Evolutionary conservation across 2,888 invertebrate genomes (phyloP).

Genomic region (Caradrina clavipalpis): DNA sequence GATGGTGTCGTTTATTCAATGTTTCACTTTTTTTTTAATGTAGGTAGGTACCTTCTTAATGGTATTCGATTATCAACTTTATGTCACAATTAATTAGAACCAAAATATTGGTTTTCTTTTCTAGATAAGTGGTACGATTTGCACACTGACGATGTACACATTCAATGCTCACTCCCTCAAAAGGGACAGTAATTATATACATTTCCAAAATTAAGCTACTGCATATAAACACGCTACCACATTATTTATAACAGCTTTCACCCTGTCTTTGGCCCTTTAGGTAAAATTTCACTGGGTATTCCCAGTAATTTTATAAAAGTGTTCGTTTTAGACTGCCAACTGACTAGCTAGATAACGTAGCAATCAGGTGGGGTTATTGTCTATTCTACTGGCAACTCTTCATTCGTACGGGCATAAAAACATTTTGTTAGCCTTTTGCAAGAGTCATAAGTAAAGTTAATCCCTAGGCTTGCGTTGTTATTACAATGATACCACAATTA

Average conservation of each 20-base stretch:
- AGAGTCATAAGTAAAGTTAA: constrained; percentile 13
- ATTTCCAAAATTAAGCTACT: constrained; percentile 9
- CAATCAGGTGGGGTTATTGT: background rate
- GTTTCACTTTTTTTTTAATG: background rate
- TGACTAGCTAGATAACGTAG: background rate
- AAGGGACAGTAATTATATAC: background rate
- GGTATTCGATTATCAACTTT: background rate
- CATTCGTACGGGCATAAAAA: background rate
- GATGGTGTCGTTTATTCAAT: background rate
- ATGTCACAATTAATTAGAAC: constrained; percentile 10
- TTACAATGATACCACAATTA: constrained; percentile 19
- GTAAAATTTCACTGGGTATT: background rate
- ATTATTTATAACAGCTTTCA: constrained; percentile 24
- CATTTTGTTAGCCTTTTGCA: background rate
- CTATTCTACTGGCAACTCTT: background rate
- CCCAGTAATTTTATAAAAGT: background rate
- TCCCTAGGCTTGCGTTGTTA: background rate
- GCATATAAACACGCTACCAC: constrained; percentile 26
- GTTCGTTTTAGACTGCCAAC: constrained; percentile 2
- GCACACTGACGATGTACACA: background rate
- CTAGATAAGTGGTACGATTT: constrained; percentile 12
- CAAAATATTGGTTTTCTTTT: background rate
- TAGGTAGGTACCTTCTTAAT: background rate
- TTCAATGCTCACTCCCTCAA: constrained; percentile 12
- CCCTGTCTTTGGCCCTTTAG: background rate